These are phyloP conservation scores for Heliconius hortense DNA, from an alignment of 2,888 invertebrate species.

Conservation along the genomic window DNA sequence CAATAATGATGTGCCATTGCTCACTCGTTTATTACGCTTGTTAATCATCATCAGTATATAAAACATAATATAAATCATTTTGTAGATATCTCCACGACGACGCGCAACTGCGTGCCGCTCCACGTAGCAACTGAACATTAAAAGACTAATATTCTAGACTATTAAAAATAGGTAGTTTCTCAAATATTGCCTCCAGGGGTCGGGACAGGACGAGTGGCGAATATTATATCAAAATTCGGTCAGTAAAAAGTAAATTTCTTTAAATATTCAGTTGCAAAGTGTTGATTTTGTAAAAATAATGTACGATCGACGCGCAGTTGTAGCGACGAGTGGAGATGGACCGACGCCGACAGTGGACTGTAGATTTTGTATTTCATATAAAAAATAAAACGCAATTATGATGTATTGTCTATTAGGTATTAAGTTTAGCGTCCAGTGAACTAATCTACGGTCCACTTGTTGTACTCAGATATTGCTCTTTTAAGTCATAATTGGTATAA, in stretches of 20 bases:
- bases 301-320: not conserved
- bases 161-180: slow-evolving; percentile 23
- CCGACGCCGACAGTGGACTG: not conserved
- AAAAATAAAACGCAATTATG: not conserved
- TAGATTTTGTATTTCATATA: not conserved
- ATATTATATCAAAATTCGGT: slow-evolving; percentile 18
- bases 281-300: slow-evolving; percentile 16
- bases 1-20: slow-evolving; percentile 76
- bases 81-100: slow-evolving; percentile 75
- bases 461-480: not conserved
- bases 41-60: slow-evolving; percentile 78
- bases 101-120: slow-evolving; percentile 53
- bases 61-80: slow-evolving; percentile 79
- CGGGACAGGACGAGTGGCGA: slow-evolving; percentile 6
- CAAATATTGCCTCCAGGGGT: slow-evolving; percentile 5
- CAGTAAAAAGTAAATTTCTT: slow-evolving; percentile 16
- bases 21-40: slow-evolving; percentile 81
- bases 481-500: not conserved
- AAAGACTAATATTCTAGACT: slow-evolving; percentile 14
- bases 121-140: slow-evolving; percentile 16
- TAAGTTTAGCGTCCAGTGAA: not conserved
- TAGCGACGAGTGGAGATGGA: not conserved
- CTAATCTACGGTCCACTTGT: not conserved
- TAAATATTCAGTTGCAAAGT: not conserved
- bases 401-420: slow-evolving; percentile 4